These are phyloP conservation scores for Apodemia duryi DNA, from an alignment of 2,888 invertebrate genomes.

Conservation along the genomic window DNA sequence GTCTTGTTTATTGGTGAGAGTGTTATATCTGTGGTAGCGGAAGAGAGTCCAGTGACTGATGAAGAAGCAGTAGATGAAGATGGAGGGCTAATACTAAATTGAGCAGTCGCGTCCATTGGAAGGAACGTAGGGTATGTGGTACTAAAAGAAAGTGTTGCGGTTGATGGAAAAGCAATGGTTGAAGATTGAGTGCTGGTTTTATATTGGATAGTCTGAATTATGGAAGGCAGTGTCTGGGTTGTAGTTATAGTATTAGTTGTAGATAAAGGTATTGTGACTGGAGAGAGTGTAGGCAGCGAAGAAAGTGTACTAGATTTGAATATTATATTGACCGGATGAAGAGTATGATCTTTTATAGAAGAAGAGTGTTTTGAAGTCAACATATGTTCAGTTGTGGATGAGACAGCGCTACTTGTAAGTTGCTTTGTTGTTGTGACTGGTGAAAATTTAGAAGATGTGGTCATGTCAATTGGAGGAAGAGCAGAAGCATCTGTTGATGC, in stretches of 20 bases:
- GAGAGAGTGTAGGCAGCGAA: too few relatives aligned
- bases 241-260: not conserved
- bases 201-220: slow-evolving; percentile 5
- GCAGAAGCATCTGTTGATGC: not conserved
- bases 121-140: slow-evolving; percentile 12
- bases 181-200: not conserved
- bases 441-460: too few relatives aligned
- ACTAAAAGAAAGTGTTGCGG: not conserved
- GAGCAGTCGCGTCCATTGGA: slow-evolving; percentile 4
- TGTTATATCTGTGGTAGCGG: not conserved
- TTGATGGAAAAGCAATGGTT: not conserved
- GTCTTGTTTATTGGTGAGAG: not conserved
- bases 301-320: too few relatives aligned
- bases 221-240: slow-evolving; percentile 12
- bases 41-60: not conserved
- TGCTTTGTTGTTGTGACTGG: too few relatives aligned
- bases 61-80: not conserved
- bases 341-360: too few relatives aligned
- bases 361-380: too few relatives aligned
- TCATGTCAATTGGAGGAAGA: too few relatives aligned
- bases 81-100: slow-evolving; percentile 3
- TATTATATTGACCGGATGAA: too few relatives aligned
- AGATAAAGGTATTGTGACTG: too few relatives aligned
- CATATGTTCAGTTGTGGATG: too few relatives aligned
- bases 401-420: too few relatives aligned